Percentiles rank a stretch among this genome's conserved stretches.
These are phyloP conservation scores for Exocentrus adspersus DNA, from an alignment of 2,888 invertebrate species.

Conservation along the genomic window DNA sequence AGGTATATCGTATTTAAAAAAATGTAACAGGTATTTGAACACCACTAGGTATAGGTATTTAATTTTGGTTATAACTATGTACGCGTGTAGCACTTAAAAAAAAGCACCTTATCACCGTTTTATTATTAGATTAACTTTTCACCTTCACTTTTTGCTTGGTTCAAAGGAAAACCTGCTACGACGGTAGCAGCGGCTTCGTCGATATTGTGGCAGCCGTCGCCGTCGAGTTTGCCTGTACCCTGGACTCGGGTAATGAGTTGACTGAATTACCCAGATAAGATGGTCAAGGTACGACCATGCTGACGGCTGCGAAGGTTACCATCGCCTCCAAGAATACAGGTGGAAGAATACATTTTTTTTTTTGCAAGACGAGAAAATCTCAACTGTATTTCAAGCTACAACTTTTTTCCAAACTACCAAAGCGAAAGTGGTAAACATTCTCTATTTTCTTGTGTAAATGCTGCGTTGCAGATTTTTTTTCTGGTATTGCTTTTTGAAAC, in stretches of 20 bases:
- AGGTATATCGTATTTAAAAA: too few relatives aligned
- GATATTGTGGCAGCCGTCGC: slow-evolving; percentile 14
- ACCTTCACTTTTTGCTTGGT: slow-evolving; percentile 13
- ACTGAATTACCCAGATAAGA: slow-evolving; percentile 53
- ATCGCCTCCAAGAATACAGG: background rate
- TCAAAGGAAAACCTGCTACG: background rate
- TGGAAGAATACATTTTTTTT: too few relatives aligned
- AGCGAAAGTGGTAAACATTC: too few relatives aligned
- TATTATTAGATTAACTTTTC: background rate
- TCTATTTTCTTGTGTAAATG: too few relatives aligned
- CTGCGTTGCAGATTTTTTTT: too few relatives aligned
- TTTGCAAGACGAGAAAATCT: too few relatives aligned
- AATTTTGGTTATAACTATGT: too few relatives aligned
- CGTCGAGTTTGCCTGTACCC: slow-evolving; percentile 24
- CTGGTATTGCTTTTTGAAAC: too few relatives aligned
- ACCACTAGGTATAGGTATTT: too few relatives aligned
- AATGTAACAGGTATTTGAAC: too few relatives aligned
- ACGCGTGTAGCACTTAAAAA: background rate
- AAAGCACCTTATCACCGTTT: background rate
- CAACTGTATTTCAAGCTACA: too few relatives aligned
- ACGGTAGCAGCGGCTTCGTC: background rate
- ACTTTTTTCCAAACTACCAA: too few relatives aligned
- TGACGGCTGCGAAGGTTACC: slow-evolving; percentile 26
- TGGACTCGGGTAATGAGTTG: slow-evolving; percentile 33
- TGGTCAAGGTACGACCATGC: slow-evolving; percentile 52